Percentiles rank a stretch among this genome's conserved stretches.
These are phyloP conservation scores for Cephus spinipes DNA, from an alignment of 2,888 invertebrate genomes.

Conservation along the genomic window DNA sequence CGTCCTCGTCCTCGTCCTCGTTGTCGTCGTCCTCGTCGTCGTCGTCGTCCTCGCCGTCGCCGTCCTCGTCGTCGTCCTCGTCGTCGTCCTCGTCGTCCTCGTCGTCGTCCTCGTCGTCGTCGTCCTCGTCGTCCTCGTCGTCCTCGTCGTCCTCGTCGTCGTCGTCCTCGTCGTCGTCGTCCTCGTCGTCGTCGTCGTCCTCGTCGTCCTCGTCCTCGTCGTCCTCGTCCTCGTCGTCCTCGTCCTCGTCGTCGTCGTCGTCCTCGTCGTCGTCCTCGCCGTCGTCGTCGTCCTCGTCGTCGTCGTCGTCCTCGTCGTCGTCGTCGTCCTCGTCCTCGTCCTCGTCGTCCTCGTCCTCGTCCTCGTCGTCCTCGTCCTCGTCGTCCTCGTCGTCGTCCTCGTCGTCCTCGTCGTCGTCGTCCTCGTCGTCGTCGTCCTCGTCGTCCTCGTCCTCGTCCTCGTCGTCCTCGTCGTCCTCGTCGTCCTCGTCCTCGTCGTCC, in stretches of 20 bases:
- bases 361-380: constrained; percentile 41
- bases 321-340: constrained; percentile 49
- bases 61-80: constrained; percentile 2
- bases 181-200: neutral
- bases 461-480: constrained; percentile 3
- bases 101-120: too few relatives aligned
- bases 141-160: too few relatives aligned
- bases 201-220: too few relatives aligned
- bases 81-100: too few relatives aligned
- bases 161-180: neutral
- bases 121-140: too few relatives aligned
- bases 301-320: constrained; percentile 44
- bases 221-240: constrained; percentile 50
- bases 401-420: constrained; percentile 24
- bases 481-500: neutral
- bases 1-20: too few relatives aligned
- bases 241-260: constrained; percentile 53
- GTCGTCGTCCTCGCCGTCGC: too few relatives aligned
- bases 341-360: constrained; percentile 43
- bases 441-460: too few relatives aligned
- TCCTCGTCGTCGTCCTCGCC: constrained; percentile 52
- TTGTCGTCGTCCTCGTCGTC: too few relatives aligned
- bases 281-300: constrained; percentile 28
- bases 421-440: neutral
- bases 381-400: constrained; percentile 43